phyloP scores from a whole-genome alignment of 2,113 vertebrate genomes.

The Notothenia coriiceps region DNA sequence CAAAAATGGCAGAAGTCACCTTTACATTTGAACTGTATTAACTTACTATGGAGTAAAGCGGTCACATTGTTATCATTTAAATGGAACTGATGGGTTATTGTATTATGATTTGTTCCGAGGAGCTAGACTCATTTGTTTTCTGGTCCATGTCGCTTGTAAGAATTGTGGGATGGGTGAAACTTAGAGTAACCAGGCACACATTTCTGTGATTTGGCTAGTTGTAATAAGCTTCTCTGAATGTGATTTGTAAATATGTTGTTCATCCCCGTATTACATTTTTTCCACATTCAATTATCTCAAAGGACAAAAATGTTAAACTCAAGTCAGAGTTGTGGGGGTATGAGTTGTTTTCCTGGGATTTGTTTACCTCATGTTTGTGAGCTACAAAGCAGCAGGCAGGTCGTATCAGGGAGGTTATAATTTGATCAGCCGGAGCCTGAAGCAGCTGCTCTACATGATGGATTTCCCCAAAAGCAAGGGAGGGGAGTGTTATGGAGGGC shows the following conservation, averaged over 20 bases:
- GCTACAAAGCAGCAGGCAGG: slow-evolving; percentile 57
- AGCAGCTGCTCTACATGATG: slow-evolving; percentile 69
- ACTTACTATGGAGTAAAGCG: not conserved
- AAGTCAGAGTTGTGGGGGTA: not conserved
- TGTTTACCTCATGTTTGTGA: slow-evolving; percentile 46
- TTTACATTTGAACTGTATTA: not conserved
- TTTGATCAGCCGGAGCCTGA: slow-evolving; percentile 45
- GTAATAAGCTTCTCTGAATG: too few species aligned
- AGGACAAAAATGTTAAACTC: not conserved
- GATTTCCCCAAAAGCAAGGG: slow-evolving; percentile 32
- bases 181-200: not conserved
- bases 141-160: not conserved
- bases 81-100: not conserved
- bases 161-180: not conserved
- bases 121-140: not conserved
- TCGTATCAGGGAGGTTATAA: slow-evolving; percentile 62
- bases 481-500: slow-evolving; percentile 29
- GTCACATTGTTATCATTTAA: not conserved
- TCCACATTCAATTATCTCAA: not conserved
- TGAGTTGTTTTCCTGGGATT: slow-evolving; percentile 45
- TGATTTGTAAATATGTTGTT: not conserved
- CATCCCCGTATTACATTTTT: not conserved
- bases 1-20: too few species aligned
- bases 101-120: not conserved
- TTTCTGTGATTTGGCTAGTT: too few species aligned